These are phyloP conservation scores for Sarcophaga bullata DNA, from an alignment of 1,140 invertebrate species.

Conservation along the genomic window DNA sequence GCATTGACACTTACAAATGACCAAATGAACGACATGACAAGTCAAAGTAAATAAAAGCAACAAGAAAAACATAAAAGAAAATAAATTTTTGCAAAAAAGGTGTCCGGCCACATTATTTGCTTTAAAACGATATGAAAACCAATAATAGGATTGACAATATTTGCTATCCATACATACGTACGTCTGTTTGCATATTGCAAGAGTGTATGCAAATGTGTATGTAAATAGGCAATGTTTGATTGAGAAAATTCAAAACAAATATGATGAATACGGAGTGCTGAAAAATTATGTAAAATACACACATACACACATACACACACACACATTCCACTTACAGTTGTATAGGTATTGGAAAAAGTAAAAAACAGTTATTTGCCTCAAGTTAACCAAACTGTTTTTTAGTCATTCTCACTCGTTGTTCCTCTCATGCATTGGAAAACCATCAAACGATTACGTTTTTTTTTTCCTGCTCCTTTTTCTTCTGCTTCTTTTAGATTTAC, in stretches of 20 bases:
- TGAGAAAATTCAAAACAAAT: background rate
- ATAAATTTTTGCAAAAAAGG: background rate
- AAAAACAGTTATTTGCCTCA: background rate
- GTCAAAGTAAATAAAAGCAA: background rate
- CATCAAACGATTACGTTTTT: conserved; percentile 6
- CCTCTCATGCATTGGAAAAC: background rate
- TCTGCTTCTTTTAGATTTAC: too few species aligned
- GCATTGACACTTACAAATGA: background rate
- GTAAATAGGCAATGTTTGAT: background rate
- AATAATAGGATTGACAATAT: too few species aligned
- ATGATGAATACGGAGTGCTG: too few species aligned
- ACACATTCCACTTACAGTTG: too few species aligned
- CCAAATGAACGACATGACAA: background rate
- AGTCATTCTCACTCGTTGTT: background rate
- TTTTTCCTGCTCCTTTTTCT: background rate
- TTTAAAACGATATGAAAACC: background rate
- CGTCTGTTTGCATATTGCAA: background rate
- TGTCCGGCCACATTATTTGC: background rate
- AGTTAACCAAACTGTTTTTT: background rate
- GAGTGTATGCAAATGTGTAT: background rate
- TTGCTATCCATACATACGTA: background rate
- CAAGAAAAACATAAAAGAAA: background rate
- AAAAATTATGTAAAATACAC: too few species aligned
- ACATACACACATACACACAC: too few species aligned
- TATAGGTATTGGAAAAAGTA: too few species aligned